Evolutionary conservation across 2,113 vertebrate genomes (phyloP).

Genomic region (Seriola aureovittata): DNA sequence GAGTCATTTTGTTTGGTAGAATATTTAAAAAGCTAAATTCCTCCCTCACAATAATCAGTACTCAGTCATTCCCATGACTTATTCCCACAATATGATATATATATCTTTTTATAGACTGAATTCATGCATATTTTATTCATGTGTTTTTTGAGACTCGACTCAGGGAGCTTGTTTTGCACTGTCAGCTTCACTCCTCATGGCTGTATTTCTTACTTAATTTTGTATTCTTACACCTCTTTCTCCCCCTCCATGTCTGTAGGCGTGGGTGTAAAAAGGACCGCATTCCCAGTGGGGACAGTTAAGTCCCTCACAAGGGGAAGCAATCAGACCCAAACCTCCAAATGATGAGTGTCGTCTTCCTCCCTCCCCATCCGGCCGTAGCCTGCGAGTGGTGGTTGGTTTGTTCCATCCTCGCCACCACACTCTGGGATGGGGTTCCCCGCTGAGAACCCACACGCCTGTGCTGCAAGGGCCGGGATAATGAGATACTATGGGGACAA

Average conservation of each 20-base stretch:
- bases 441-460: conserved; percentile 60
- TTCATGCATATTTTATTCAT: conserved; percentile 42
- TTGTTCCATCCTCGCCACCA: conserved; percentile 69
- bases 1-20: conserved; percentile 7
- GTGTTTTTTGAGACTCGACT: conserved; percentile 30
- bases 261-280: conserved; percentile 65
- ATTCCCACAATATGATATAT: conserved; percentile 45
- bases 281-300: conserved; percentile 68
- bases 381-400: conserved; percentile 65
- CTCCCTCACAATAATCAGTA: conserved; percentile 48
- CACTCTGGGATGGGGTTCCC: conserved; percentile 73
- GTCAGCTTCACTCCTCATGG: conserved; percentile 23
- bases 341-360: conserved; percentile 74
- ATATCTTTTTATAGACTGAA: conserved; percentile 42
- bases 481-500: conserved; percentile 71
- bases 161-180: conserved; percentile 34
- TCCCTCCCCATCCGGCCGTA: conserved; percentile 68
- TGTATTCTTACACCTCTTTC: conserved; percentile 50
- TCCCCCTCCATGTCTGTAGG: conserved; percentile 40
- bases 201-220: conserved; percentile 52
- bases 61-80: conserved; percentile 18
- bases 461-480: conserved; percentile 65
- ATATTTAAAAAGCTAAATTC: conserved; percentile 4
- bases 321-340: conserved; percentile 75
- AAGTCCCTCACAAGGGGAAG: conserved; percentile 69